These are phyloP conservation scores for Microcebus jonahi DNA, from an alignment of 2,113 vertebrate species.

Conservation along the genomic window DNA sequence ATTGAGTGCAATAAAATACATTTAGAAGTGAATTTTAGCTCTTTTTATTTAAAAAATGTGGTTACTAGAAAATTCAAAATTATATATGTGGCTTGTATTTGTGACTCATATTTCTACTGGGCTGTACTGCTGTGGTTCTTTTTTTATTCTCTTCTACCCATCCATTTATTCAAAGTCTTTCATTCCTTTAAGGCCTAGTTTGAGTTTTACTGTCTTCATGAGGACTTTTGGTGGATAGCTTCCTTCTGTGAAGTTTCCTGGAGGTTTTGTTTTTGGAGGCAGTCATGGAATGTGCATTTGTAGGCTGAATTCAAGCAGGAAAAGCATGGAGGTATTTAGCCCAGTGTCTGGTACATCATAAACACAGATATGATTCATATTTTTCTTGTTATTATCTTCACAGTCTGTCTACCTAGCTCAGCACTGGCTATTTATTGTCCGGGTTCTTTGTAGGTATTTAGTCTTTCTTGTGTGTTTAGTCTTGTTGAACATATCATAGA, in stretches of 20 bases:
- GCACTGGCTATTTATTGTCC: neutral
- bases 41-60: constrained; percentile 19
- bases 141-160: no score
- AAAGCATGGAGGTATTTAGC: neutral
- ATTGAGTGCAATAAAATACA: neutral
- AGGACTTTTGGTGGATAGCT: neutral
- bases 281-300: neutral
- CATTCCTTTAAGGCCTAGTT: neutral
- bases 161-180: neutral
- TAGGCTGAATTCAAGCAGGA: neutral
- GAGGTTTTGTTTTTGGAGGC: neutral
- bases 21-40: constrained; percentile 17
- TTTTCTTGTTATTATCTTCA: neutral
- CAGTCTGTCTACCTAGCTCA: neutral
- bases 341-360: neutral
- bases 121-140: neutral
- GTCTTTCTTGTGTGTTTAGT: neutral
- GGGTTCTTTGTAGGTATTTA: neutral
- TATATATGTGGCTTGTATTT: neutral
- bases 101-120: neutral
- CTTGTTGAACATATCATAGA: neutral
- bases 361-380: neutral
- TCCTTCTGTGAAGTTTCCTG: neutral
- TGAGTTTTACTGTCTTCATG: neutral
- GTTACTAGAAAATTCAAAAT: neutral